Base-by-base conservation (phyloP, 1,140 invertebrate species). In the Papilio glaucus region DNA sequence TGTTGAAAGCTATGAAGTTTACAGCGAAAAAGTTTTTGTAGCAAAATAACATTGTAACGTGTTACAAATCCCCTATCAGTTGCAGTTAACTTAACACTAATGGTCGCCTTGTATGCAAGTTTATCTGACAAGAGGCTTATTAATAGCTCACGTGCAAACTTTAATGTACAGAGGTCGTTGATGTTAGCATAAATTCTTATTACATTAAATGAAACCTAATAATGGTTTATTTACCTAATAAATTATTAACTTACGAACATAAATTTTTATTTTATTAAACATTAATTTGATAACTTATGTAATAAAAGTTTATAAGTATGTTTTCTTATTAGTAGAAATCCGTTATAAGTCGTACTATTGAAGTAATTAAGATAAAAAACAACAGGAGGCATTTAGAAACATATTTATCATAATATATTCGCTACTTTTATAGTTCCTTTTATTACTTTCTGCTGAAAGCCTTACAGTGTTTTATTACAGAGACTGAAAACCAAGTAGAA, bases 51-150 rank as follows among this genome's bases (percentile, higher is more conserved):
- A 3, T 26, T 6, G 21, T 60, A 62, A 62, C 26, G 24, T 62
- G 60, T n/a, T 62, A 15, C 10, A 62, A 62, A 29, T 62, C 0
- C 13, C 13, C 29, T 33, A 37, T 62, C 60, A 37, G 12, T 2
- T 12, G 24, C 57, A 60, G 10, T 1, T 41, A 41, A 60, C 57
- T 60, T 60, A 24, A 13, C 24, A 29, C 24, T 60, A 60, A 60
- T 12, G 57, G 24, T 60, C 24, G 24, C 10, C 24, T 29, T 6
- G 26, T 62, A 37, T 62, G 57, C 24, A 13, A 29, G 24, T 60
- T 60, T 60, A 60, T 60, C 57, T 26, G 57, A 33, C 21, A 60
- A 60, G 21, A 29, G 7, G 2, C 57, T 60, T 60, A 60, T 60
- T 60, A 60, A 60, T 60, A 12, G 57, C 57, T 3, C 24, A 53